phyloP scores from a whole-genome alignment of 2,113 vertebrate species.

The Ctenodactylus gundi region DNA sequence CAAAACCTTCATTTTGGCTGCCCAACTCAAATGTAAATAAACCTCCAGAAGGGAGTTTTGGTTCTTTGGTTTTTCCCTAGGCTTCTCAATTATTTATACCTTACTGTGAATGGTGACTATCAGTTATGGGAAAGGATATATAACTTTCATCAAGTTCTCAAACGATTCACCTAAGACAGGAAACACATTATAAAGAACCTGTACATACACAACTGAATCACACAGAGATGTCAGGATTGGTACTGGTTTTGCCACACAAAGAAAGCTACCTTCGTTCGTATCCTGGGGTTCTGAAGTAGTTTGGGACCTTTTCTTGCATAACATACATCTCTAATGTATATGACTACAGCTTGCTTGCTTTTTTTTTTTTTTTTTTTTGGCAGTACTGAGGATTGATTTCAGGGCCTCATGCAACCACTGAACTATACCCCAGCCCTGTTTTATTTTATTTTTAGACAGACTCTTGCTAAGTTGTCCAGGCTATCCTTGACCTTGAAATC shows the following conservation, averaged over 20 bases:
- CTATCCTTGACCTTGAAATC: not conserved
- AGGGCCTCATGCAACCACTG: no score
- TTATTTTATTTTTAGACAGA: not conserved
- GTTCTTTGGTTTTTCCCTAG: not conserved
- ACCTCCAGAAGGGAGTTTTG: not conserved
- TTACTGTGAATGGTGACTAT: not conserved
- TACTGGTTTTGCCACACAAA: not conserved
- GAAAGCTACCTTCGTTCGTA: not conserved
- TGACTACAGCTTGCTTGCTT: not conserved
- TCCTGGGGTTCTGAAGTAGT: not conserved
- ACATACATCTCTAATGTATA: not conserved
- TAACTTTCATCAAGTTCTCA: not conserved
- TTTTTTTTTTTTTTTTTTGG: no score
- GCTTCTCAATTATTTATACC: not conserved
- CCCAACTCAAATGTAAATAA: slow-evolving; percentile 10
- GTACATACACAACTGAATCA: not conserved
- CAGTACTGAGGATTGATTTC: no score
- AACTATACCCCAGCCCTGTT: not conserved
- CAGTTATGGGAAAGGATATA: not conserved
- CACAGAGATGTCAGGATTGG: not conserved
- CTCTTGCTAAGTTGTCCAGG: not conserved
- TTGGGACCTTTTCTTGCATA: not conserved
- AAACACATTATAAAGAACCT: not conserved
- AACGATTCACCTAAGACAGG: not conserved
- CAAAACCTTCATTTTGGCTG: not conserved